Conservation (phyloP, 2,113 vertebrate species). For the Psammodynastes pulverulentus region DNA sequence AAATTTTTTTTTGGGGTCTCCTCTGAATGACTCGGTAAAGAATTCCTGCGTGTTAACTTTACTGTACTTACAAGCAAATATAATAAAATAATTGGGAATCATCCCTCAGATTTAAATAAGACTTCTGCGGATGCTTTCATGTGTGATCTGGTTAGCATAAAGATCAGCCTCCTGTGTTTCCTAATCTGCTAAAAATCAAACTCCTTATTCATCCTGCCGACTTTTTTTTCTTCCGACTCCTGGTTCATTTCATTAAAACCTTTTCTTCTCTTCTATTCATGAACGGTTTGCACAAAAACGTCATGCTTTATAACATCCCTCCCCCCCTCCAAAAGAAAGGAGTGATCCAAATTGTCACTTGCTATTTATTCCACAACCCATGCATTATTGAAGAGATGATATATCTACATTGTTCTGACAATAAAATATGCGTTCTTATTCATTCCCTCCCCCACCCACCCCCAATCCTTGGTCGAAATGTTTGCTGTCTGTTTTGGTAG, state of each 20-base stretch:
- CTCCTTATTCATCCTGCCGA: neutral
- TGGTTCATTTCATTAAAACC: slow-evolving; percentile 6
- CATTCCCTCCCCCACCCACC: neutral
- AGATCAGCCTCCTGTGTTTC: neutral
- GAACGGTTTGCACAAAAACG: neutral
- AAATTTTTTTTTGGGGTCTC: no score
- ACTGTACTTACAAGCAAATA: neutral
- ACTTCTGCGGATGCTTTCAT: neutral
- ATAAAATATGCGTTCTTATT: neutral
- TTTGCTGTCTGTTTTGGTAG: neutral
- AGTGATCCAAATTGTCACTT: slow-evolving; percentile 15
- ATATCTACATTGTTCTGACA: neutral
- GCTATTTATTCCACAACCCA: neutral
- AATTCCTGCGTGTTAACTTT: neutral
- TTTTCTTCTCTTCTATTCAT: slow-evolving; percentile 7
- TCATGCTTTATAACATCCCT: neutral
- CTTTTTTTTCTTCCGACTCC: neutral
- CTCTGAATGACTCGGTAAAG: neutral
- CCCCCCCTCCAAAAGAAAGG: neutral
- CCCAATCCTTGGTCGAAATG: neutral
- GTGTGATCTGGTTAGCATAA: neutral
- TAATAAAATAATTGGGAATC: neutral
- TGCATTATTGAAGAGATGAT: slow-evolving; percentile 19
- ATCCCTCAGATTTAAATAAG: neutral
- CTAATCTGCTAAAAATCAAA: neutral